Conservation (phyloP, 2,113 vertebrate genomes). For the Coptodon rendalli region DNA sequence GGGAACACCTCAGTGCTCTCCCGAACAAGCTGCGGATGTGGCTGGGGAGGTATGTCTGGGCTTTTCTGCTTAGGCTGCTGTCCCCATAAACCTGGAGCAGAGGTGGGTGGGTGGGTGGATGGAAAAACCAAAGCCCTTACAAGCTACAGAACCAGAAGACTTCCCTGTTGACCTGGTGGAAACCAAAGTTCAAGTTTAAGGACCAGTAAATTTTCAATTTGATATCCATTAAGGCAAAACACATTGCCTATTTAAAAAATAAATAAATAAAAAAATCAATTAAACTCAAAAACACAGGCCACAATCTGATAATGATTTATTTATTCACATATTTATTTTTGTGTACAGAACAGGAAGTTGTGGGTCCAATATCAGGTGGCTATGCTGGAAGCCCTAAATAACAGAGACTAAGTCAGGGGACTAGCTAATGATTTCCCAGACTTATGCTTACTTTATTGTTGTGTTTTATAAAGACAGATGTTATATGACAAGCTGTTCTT, state of each 20-base stretch:
- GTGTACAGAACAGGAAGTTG: background rate
- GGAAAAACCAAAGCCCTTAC: background rate
- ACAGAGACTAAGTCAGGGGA: background rate
- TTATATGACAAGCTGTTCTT: background rate
- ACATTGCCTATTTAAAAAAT: accelerated
- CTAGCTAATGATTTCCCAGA: background rate
- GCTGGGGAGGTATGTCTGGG: background rate
- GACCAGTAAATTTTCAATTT: background rate
- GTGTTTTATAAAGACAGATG: background rate
- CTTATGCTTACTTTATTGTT: background rate
- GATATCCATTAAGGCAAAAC: background rate
- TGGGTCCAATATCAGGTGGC: no score
- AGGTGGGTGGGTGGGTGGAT: background rate
- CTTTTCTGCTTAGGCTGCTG: background rate
- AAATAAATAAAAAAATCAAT: background rate
- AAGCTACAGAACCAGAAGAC: background rate
- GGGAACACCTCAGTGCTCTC: background rate
- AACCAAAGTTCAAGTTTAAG: background rate
- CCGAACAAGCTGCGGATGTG: background rate
- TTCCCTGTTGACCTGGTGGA: background rate
- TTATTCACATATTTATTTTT: background rate
- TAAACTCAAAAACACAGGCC: background rate
- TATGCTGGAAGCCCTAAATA: background rate
- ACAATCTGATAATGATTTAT: background rate
- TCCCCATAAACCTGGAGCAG: background rate